phyloP scores from a whole-genome alignment of 2,888 invertebrate genomes.

The Autographa gamma region DNA sequence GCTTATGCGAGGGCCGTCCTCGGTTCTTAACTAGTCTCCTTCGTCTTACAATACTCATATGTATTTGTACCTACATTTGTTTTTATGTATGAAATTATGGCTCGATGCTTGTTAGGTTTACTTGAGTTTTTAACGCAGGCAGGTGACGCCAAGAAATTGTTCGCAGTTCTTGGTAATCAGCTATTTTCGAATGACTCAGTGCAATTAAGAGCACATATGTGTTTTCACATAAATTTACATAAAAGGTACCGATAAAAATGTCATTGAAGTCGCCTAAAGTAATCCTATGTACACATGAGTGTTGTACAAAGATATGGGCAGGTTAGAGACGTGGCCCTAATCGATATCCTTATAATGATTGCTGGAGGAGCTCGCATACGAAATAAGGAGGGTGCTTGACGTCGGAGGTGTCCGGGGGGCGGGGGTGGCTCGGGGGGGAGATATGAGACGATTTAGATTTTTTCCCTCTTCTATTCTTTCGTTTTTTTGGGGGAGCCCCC shows the following conservation, averaged over 20 bases:
- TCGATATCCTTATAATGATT: conserved; percentile 90
- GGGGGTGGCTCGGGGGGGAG: conserved; percentile 74
- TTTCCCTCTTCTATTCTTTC: conserved; percentile 89
- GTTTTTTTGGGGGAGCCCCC: conserved; percentile 89
- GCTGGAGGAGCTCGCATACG: conserved; percentile 89
- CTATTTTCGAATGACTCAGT: neutral
- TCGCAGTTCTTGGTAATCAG: neutral
- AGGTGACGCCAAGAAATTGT: conserved; percentile 6
- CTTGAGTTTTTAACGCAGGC: neutral
- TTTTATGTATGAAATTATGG: conserved; percentile 29
- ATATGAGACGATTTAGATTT: conserved; percentile 90
- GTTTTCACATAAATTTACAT: conserved; percentile 14
- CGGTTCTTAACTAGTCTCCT: conserved; percentile 85
- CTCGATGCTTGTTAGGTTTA: neutral
- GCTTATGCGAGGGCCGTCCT: conserved; percentile 86
- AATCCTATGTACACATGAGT: conserved; percentile 82
- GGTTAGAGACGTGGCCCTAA: conserved; percentile 87
- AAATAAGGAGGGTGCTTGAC: conserved; percentile 89
- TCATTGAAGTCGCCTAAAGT: conserved; percentile 58
- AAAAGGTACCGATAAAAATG: conserved; percentile 40
- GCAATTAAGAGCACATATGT: neutral
- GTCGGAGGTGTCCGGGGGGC: conserved; percentile 84
- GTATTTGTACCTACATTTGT: conserved; percentile 50
- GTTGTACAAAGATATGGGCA: conserved; percentile 86
- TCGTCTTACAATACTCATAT: conserved; percentile 61